Conservation (phyloP, 2,797 vertebrate genomes). For the Gambusia yucatana region DNA sequence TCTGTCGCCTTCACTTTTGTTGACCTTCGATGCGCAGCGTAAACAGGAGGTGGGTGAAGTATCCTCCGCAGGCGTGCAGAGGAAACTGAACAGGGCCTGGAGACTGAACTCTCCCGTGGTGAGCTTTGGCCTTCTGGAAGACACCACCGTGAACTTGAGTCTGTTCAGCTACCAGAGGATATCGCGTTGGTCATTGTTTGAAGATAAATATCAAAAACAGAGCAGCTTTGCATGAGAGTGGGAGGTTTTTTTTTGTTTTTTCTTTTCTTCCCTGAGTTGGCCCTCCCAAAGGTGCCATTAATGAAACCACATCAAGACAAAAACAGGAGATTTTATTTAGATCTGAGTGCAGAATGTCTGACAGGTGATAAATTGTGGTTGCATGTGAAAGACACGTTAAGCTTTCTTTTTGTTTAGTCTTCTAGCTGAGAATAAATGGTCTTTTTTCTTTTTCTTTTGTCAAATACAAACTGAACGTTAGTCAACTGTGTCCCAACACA, state of each 20-base stretch:
- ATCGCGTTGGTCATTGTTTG: constrained; percentile 61
- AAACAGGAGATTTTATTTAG: constrained; percentile 47
- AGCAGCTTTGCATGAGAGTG: constrained; percentile 27
- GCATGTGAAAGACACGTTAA: constrained; percentile 21
- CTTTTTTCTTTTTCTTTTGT: not conserved
- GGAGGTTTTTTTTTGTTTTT: constrained; percentile 5
- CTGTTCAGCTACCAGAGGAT: constrained; percentile 37
- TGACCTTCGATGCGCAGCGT: constrained; percentile 41
- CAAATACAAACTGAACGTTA: constrained; percentile 11
- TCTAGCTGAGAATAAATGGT: constrained; percentile 41
- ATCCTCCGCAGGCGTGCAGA: constrained; percentile 50
- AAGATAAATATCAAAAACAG: constrained; percentile 43
- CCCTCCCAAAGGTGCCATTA: constrained; percentile 15
- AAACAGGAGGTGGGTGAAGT: constrained; percentile 72
- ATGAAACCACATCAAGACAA: constrained; percentile 32
- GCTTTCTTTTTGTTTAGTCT: constrained; percentile 26
- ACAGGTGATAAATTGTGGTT: constrained; percentile 30
- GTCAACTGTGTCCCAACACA: constrained; percentile 14
- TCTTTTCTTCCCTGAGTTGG: constrained; percentile 3
- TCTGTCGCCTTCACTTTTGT: constrained; percentile 57
- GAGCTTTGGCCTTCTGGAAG: constrained; percentile 51
- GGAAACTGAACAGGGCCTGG: constrained; percentile 65
- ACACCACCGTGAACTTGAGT: constrained; percentile 31
- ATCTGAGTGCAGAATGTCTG: constrained; percentile 13
- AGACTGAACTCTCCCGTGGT: constrained; percentile 60